Conservation (phyloP, 2,888 invertebrate genomes). For the Thera britannica region DNA sequence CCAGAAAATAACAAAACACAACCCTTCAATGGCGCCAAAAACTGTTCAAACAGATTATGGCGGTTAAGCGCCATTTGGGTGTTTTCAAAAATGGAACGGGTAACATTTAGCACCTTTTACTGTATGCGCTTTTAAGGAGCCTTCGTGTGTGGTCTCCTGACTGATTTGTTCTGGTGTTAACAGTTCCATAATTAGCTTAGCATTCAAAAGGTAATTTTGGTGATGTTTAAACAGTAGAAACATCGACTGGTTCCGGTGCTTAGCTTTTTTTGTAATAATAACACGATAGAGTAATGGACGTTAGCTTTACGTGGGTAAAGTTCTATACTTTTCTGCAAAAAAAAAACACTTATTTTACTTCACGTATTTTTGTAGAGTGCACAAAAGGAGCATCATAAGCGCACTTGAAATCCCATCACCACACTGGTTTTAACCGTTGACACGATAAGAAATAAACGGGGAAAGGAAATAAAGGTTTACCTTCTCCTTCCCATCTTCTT, state of each 20-base stretch:
- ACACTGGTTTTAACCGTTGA: too few species aligned
- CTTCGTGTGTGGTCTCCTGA: conserved; percentile 75
- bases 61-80: conserved; percentile 67
- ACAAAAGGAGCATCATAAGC: too few species aligned
- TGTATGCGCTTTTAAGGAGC: conserved; percentile 69
- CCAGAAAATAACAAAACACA: conserved; percentile 11
- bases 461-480: too few species aligned
- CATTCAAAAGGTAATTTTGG: conserved; percentile 35
- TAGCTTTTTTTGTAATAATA: conserved; percentile 18
- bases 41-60: conserved; percentile 73
- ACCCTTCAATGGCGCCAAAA: conserved; percentile 62
- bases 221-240: conserved; percentile 19
- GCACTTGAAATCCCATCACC: too few species aligned
- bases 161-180: conserved; percentile 51
- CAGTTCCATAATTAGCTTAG: conserved; percentile 47
- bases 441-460: too few species aligned
- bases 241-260: conserved; percentile 10
- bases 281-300: neutral
- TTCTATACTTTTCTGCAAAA: too few species aligned
- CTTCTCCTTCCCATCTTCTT: too few species aligned
- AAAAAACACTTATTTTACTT: too few species aligned
- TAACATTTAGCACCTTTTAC: conserved; percentile 81
- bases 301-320: too few species aligned
- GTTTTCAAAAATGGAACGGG: conserved; percentile 77
- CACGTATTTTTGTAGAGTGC: too few species aligned